A percentile compares a stretch with the other conserved stretches of the same genome.
phyloP scores from a whole-genome alignment of 2,113 vertebrate genomes.

The Columbina picui region DNA sequence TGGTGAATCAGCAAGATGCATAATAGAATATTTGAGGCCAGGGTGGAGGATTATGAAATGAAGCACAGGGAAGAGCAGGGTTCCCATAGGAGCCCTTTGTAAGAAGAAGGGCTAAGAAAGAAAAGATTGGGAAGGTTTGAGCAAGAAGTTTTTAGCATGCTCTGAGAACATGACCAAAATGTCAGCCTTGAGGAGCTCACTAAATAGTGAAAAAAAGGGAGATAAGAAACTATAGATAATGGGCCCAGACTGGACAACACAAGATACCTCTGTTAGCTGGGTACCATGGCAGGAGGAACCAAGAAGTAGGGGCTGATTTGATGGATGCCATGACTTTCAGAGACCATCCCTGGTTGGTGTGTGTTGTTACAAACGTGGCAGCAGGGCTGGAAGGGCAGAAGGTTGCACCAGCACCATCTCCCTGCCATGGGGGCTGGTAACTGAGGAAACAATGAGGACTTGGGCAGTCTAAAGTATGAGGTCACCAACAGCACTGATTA shows the following conservation, averaged over 20 bases:
- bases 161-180: background rate
- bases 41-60: background rate
- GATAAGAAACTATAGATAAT: background rate
- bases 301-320: background rate
- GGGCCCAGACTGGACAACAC: background rate
- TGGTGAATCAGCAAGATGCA: background rate
- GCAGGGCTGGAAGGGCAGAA: background rate
- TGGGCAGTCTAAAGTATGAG: background rate
- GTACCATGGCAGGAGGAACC: background rate
- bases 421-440: background rate
- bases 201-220: background rate
- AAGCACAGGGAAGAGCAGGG: background rate
- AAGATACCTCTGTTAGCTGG: background rate
- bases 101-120: background rate
- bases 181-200: background rate
- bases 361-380: fast-evolving
- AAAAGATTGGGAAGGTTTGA: background rate
- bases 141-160: background rate
- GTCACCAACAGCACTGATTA: fast-evolving
- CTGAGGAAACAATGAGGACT: background rate
- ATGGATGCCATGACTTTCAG: background rate
- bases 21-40: background rate
- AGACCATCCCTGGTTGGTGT: background rate
- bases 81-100: background rate
- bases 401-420: background rate